Evolutionary conservation across 53 echinoderm and acorn worm species (phyloP).

Genomic region (Arbacia lixula): DNA sequence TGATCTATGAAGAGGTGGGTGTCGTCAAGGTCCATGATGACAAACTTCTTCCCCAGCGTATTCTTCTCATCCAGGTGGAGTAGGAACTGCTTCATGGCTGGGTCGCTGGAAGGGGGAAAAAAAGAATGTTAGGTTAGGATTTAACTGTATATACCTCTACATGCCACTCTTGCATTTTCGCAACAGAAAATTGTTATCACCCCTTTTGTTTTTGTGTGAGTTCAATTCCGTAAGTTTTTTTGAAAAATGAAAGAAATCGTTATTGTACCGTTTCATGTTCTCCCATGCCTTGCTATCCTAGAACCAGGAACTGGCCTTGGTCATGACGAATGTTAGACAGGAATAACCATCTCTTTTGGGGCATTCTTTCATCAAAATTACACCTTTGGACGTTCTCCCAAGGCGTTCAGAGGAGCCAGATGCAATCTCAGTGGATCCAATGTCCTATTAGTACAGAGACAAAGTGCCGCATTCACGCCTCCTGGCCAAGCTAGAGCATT

Average conservation of each 20-base stretch:
- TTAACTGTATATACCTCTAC: conserved; percentile 44
- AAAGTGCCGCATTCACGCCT: too few relatives aligned
- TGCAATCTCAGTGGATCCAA: too few relatives aligned
- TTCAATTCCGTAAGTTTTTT: background rate
- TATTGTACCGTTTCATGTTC: background rate
- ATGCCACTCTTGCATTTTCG: background rate
- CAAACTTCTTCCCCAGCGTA: conserved; percentile 77
- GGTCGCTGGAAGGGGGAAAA: conserved; percentile 73
- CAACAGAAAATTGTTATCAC: background rate
- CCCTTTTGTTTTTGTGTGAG: background rate
- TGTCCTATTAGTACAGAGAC: too few relatives aligned
- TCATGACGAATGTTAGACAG: too few relatives aligned
- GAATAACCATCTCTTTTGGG: too few relatives aligned
- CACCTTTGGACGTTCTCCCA: too few relatives aligned
- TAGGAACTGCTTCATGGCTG: conserved; percentile 97
- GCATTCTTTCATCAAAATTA: too few relatives aligned
- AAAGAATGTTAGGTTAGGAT: conserved; percentile 61
- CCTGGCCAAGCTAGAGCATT: too few relatives aligned
- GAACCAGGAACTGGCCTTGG: too few relatives aligned
- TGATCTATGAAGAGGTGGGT: conserved; percentile 91
- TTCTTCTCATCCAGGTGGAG: conserved; percentile 87
- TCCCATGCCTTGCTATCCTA: background rate
- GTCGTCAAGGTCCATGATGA: conserved; percentile 88
- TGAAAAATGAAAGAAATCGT: background rate
- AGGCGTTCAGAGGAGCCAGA: too few relatives aligned